Evolutionary conservation across 2,797 vertebrate genomes (phyloP).

Genomic region (Chanos chanos): DNA sequence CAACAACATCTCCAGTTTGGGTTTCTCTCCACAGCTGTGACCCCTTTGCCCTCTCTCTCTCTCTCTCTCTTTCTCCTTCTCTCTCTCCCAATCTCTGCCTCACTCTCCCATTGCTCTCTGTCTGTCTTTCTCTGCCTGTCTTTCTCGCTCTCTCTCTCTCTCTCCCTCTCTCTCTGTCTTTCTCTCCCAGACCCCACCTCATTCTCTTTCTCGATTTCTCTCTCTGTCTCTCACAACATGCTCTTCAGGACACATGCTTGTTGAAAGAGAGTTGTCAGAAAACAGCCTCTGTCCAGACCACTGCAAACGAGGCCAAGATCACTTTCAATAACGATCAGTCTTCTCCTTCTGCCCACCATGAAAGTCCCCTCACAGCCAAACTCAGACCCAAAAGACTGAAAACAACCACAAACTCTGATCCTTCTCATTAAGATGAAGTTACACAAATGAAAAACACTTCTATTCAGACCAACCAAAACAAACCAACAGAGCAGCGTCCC

Average conservation of each 20-base stretch:
- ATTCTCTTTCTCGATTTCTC: conserved; percentile 24
- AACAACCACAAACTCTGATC: too few relatives aligned
- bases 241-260: too few relatives aligned
- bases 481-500: too few relatives aligned
- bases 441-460: too few relatives aligned
- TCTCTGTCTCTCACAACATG: conserved; percentile 27
- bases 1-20: conserved; percentile 21
- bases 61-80: conserved; percentile 19
- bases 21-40: conserved; percentile 37
- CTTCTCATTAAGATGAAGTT: too few relatives aligned
- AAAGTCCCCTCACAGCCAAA: too few relatives aligned
- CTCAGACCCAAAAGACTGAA: too few relatives aligned
- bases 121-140: conserved; percentile 27
- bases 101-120: conserved; percentile 13
- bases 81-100: conserved; percentile 4
- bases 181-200: conserved; percentile 24
- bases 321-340: conserved; percentile 41
- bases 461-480: too few relatives aligned
- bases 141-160: conserved; percentile 13
- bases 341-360: conserved; percentile 34
- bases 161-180: conserved; percentile 17
- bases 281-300: conserved; percentile 36
- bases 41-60: conserved; percentile 46
- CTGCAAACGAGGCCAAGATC: conserved; percentile 28
- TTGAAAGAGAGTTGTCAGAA: conserved; percentile 52